These are phyloP conservation scores for Oophaga sylvatica DNA, from an alignment of 2,797 vertebrate genomes.

Conservation along the genomic window DNA sequence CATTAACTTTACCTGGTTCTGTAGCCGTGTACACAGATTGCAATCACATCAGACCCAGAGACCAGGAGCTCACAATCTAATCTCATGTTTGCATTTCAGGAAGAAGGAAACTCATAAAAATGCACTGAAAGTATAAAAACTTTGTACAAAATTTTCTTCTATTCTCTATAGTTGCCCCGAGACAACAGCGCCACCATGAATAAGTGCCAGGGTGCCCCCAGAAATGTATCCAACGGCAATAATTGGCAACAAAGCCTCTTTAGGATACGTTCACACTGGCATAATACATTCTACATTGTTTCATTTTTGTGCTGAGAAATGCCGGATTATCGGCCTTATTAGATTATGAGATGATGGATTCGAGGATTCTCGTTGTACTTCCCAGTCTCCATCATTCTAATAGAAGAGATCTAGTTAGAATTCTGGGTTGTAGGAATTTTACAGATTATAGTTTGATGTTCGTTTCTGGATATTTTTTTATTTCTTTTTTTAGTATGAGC, in stretches of 20 bases:
- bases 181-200: background rate
- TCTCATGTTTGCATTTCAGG: too few species aligned
- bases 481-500: background rate
- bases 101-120: too few species aligned
- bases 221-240: background rate
- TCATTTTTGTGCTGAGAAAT: background rate
- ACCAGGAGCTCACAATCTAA: slow-evolving; percentile 1
- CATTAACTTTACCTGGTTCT: background rate
- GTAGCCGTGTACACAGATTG: background rate
- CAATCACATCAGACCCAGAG: background rate
- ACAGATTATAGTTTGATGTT: background rate
- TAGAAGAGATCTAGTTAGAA: background rate
- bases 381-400: too few species aligned
- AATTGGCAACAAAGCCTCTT: background rate
- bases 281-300: background rate
- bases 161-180: too few species aligned
- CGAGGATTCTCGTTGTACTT: background rate
- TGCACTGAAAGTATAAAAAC: too few species aligned
- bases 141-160: too few species aligned
- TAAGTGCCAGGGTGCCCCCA: background rate
- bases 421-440: background rate
- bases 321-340: background rate
- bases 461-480: background rate
- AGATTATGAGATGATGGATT: background rate
- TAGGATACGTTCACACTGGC: too few species aligned